Base-by-base conservation (phyloP, 2,797 vertebrate species). In the Rhadinocentrus ornatus region DNA sequence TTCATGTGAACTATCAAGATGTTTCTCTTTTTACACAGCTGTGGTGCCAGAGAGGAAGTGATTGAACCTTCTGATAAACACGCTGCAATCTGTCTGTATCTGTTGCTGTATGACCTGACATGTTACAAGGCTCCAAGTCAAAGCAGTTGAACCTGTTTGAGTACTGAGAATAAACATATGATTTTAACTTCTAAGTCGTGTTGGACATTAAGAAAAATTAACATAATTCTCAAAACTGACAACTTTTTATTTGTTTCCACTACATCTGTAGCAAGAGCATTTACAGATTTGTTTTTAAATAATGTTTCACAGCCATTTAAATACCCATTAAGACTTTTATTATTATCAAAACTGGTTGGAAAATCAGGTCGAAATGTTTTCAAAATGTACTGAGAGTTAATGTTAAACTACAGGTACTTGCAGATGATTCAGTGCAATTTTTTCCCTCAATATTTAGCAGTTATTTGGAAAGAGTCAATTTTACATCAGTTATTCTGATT, bases 401-500 rank as follows among this genome's bases (percentile, higher is more conserved):
- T 50, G 35, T 13, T 52, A 5, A 12, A 24, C 22, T 24, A 22
- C 22, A 52, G 6, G 18, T n/a, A 9, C 2, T 7, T 10, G 2
- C 46, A 22, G n/a, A 48, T 10, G n/a, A 20, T 48, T 24, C n/a
- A 12, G n/a, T 50, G 3, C 48, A 12, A 3, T 50, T 50, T 50
- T 24, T 4, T 9, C 10, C 11, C 10, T 24, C 12, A 41, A 39
- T 4, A 20, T 12, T 8, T 13, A n/a, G 10, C 4, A n/a, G 8
- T 32, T 26, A 13, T 16, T 32, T 10, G 1, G 13, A 13, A 48
- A n/a, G 2, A 41, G 20, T 61, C 6, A 11, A 54, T 8, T 27
- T 62, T 0, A 0, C 12, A 4, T 52, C 2, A 24, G 0, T 85
- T 76, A 93, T 34, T 75, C 85, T 56, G 58, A 37, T 82, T 93